A percentile compares a stretch with the other conserved stretches of the same genome.
phyloP scores from a whole-genome alignment of 2,113 vertebrate genomes.

The Thymallus thymallus region DNA sequence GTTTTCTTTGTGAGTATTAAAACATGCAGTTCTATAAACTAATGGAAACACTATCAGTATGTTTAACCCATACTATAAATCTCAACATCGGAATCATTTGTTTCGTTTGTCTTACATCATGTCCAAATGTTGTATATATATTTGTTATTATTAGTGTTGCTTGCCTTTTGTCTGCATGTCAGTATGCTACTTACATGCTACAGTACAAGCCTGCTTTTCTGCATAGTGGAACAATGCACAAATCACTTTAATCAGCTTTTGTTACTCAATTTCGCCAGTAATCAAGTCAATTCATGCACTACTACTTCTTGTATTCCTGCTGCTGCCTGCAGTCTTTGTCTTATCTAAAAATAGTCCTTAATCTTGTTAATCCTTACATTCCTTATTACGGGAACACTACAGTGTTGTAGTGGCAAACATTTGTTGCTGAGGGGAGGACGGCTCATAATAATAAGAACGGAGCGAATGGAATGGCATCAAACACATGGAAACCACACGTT shows the following conservation, averaged over 20 bases:
- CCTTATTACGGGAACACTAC: slow-evolving; percentile 5
- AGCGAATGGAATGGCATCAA: no score
- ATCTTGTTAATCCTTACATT: slow-evolving; percentile 21
- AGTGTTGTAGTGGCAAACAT: background rate
- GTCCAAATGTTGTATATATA: slow-evolving; percentile 7
- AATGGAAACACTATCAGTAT: background rate
- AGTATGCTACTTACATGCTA: background rate
- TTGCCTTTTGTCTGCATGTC: background rate
- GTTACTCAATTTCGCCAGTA: slow-evolving; percentile 13
- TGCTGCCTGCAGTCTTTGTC: slow-evolving; percentile 2
- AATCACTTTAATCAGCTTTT: slow-evolving; percentile 47
- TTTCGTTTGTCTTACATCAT: slow-evolving; percentile 2
- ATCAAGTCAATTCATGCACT: slow-evolving; percentile 22
- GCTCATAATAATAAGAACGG: no score
- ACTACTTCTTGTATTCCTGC: slow-evolving; percentile 12
- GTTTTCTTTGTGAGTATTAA: slow-evolving; percentile 6
- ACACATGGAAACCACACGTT: no score
- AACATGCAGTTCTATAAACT: slow-evolving; percentile 33
- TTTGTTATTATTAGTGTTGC: background rate
- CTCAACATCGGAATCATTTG: background rate
- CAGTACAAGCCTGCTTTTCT: background rate
- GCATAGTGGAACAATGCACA: slow-evolving; percentile 30
- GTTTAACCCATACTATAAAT: background rate
- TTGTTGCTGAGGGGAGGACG: background rate
- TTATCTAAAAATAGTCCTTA: slow-evolving; percentile 3